These are phyloP conservation scores for Porites evermanni DNA, from an alignment of 92 coral and sea anemone genomes.

Conservation along the genomic window DNA sequence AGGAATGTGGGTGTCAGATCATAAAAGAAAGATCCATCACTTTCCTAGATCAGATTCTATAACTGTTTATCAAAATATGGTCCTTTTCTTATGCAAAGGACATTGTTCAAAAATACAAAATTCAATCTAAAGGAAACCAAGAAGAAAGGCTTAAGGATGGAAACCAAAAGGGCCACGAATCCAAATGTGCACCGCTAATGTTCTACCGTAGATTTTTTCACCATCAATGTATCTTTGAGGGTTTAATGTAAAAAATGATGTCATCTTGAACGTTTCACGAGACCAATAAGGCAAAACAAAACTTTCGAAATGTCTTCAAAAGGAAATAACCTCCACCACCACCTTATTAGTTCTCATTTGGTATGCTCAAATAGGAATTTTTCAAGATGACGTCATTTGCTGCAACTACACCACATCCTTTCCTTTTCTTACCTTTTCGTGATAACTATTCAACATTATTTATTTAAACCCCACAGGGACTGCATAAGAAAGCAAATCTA, in stretches of 20 bases:
- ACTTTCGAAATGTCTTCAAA: too few species aligned
- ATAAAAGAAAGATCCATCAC: conserved; percentile 10
- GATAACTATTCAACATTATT: too few species aligned
- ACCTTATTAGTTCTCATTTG: background rate
- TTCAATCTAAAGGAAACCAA: conserved; percentile 13
- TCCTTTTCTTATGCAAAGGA: conserved; percentile 35
- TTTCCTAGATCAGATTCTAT: conserved; percentile 26
- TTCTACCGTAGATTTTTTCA: background rate
- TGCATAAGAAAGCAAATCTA: background rate
- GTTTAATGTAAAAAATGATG: too few species aligned
- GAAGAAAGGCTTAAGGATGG: conserved; percentile 15
- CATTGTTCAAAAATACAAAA: conserved; percentile 27
- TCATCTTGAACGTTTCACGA: too few species aligned
- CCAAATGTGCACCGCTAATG: conserved; percentile 7
- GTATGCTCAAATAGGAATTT: background rate
- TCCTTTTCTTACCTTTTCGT: background rate
- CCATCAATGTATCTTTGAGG: background rate
- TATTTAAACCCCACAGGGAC: background rate
- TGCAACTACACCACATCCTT: background rate
- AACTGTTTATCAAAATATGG: conserved; percentile 28
- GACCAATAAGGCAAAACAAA: too few species aligned
- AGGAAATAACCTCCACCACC: too few species aligned
- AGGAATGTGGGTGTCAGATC: conserved; percentile 38
- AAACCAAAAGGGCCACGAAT: conserved; percentile 5
- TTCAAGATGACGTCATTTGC: background rate